Evolutionary conservation across 2,888 invertebrate species (phyloP).

Genomic region (Carcina quercana): DNA sequence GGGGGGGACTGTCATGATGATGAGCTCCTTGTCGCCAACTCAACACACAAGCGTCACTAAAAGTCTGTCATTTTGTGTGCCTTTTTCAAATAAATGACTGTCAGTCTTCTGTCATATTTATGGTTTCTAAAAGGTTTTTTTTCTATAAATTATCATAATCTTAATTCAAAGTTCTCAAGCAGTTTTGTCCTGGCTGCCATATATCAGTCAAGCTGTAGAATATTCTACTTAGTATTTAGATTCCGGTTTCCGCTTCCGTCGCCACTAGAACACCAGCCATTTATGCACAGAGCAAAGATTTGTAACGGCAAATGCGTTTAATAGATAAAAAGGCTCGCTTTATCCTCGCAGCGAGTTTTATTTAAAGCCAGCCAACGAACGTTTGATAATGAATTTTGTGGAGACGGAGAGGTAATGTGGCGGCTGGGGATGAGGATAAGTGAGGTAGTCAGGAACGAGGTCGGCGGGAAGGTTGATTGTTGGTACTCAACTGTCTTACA

Average conservation of each 20-base stretch:
- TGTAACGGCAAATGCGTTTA: slow-evolving; percentile 63
- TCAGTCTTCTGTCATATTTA: neutral
- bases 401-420: too few species aligned
- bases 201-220: too few species aligned
- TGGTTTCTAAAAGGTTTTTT: neutral
- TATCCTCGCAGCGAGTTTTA: slow-evolving; percentile 58
- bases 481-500: too few species aligned
- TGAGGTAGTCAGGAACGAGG: too few species aligned
- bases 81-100: neutral
- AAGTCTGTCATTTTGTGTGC: neutral
- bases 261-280: slow-evolving; percentile 14
- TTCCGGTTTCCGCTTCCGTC: slow-evolving; percentile 13
- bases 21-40: too few species aligned
- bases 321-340: slow-evolving; percentile 63
- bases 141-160: neutral
- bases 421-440: too few species aligned
- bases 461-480: too few species aligned
- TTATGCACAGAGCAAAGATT: slow-evolving; percentile 44
- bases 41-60: too few species aligned
- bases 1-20: too few species aligned
- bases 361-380: slow-evolving; percentile 49
- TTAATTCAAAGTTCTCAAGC: too few species aligned
- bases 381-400: slow-evolving; percentile 53
- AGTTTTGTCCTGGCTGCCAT: too few species aligned
- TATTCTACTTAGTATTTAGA: neutral